Evolutionary conservation across 2,797 vertebrate species (phyloP), one percentile per base, ranked within the genome.

Genomic region (Danio kyathit): DNA sequence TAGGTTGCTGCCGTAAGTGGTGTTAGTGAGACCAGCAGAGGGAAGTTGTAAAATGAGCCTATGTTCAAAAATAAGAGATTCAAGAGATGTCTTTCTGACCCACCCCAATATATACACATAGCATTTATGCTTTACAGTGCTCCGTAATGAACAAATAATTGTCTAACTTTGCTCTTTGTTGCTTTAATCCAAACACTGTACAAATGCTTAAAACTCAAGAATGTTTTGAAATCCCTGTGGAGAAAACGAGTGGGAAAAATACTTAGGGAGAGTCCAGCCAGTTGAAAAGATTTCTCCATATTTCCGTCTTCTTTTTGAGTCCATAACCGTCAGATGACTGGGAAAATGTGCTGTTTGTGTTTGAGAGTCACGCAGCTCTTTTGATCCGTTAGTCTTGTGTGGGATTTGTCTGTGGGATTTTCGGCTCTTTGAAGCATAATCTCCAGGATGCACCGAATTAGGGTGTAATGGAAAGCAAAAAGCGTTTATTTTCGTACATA

Each of bases 331-430:
- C 29, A 11, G 29, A 70, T 52, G 67, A 70, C 66, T 52, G 49
- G 67, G 67, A 52, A 64, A 70, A 70, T 40, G 67, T 70, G 67
- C 67, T 52, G 73, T 82, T 78, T 74, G 11, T 64, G 64, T 57
- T 49, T 11, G 64, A 74, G 46, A 44, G 72, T 67, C 43, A 43
- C 40, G n/a, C 60, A 21, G 76, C 65, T 74, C 65, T 52, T 82
- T 59, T 80, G 65, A 85, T 79, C 75, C 60, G 57, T 38, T 17
- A 44, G n/a, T 54, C 41, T 57, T 70, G 82, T 59, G 46, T 44
- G 61, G 51, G 74, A 78, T 84, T 83, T 78, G 77, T 69, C 78
- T 56, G 52, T 48, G 74, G 74, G 81, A 73, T 83, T 73, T 78
- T 52, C 41, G 4, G 38, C 59, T 43, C 74, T 85, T 85, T 85